These are phyloP conservation scores for Drosophila pectinifera DNA, from an alignment of 1,140 invertebrate genomes.

Conservation along the genomic window DNA sequence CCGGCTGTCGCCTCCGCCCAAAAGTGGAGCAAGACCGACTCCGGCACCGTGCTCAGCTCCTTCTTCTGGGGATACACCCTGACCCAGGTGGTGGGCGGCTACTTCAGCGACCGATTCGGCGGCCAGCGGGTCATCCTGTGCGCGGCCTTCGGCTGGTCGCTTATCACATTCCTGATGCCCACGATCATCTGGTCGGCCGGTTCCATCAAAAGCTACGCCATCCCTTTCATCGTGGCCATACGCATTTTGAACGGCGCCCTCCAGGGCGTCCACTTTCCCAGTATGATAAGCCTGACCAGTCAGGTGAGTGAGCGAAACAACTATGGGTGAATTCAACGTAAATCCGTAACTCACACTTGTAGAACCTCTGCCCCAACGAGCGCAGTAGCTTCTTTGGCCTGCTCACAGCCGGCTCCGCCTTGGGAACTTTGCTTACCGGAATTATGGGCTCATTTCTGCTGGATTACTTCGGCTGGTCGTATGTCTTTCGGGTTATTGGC, in stretches of 20 bases:
- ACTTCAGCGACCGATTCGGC: constrained; percentile 89
- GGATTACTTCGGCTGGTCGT: constrained; percentile 89
- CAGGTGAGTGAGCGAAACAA: constrained; percentile 84
- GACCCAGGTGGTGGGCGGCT: constrained; percentile 90
- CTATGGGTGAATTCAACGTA: neutral
- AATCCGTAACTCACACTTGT: neutral
- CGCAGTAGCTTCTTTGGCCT: constrained; percentile 90
- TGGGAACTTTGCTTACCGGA: constrained; percentile 89
- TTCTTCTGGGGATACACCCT: constrained; percentile 93
- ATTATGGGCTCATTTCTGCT: constrained; percentile 89
- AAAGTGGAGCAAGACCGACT: constrained; percentile 90
- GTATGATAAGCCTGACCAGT: constrained; percentile 90
- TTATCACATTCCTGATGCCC: constrained; percentile 89
- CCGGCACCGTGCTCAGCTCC: constrained; percentile 89
- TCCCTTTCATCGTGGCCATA: constrained; percentile 87
- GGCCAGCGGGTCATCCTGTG: constrained; percentile 89
- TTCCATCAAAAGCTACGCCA: constrained; percentile 86
- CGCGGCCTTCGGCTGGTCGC: constrained; percentile 89
- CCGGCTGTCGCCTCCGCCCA: constrained; percentile 88
- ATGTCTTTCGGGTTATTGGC: constrained; percentile 90
- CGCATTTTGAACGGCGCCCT: constrained; percentile 89
- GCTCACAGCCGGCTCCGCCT: constrained; percentile 88
- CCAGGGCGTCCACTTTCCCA: constrained; percentile 90
- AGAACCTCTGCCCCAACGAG: constrained; percentile 87
- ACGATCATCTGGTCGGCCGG: constrained; percentile 87